Percentiles rank a stretch among this genome's conserved stretches.
Conservation (phyloP, 2,113 vertebrate species). For the Microcebus tavaratra region DNA sequence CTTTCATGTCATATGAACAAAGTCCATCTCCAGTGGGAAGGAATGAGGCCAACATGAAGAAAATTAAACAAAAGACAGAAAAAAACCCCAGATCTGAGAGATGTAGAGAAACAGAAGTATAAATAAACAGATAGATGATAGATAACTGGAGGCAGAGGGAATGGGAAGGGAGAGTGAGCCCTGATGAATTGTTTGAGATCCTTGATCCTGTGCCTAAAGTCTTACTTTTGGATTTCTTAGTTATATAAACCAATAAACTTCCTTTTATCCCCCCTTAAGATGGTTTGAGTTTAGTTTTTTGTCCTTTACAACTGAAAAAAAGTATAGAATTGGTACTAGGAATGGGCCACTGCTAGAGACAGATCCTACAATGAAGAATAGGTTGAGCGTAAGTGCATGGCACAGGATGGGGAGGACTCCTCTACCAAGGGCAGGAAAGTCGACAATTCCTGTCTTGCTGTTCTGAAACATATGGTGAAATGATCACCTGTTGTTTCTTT, state of each 20-base stretch:
- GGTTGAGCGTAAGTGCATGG: background rate
- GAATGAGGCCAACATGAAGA: background rate
- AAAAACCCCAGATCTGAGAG: background rate
- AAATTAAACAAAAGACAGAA: background rate
- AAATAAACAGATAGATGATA: background rate
- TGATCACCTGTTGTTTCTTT: conserved; percentile 34
- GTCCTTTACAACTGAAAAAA: background rate
- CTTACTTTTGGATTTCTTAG: background rate
- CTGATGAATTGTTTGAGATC: background rate
- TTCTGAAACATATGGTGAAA: conserved; percentile 17
- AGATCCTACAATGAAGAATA: background rate
- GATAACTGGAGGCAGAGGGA: background rate
- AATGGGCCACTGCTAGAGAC: background rate
- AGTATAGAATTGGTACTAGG: background rate
- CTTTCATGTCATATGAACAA: background rate
- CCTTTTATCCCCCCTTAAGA: background rate
- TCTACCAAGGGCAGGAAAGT: background rate
- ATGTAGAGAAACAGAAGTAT: background rate
- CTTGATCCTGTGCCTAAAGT: background rate
- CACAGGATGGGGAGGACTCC: background rate
- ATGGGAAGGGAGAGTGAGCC: background rate
- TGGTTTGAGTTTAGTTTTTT: background rate
- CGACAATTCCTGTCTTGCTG: background rate
- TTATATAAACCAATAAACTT: background rate
- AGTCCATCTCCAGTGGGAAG: background rate